Base-by-base conservation (phyloP, 2,113 vertebrate genomes). In the Myiozetetes cayanensis region DNA sequence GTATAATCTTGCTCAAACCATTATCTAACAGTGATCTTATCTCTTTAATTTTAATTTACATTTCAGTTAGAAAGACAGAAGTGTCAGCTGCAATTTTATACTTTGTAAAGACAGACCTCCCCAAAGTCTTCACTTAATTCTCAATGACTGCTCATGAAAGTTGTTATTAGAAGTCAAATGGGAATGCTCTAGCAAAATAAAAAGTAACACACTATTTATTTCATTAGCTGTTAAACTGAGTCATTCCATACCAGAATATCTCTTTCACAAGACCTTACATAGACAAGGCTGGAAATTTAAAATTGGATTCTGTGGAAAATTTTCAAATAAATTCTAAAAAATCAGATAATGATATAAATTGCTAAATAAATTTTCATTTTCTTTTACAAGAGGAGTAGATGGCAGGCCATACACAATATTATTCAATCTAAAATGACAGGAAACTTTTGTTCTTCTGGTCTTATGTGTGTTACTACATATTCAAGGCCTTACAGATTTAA, bases 51-150 rank as follows among this genome's bases (percentile, higher is more conserved):
- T 75, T 56, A 33, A 75, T 88, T 94, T 76, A 68, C 22, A 49
- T 87, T 87, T 82, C 78, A 70, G n/a, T 85, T 61, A 87, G n/a
- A 85, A 90, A 91, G 74, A 39, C 66, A 87, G 61, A 87, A 67
- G 17, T 37, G 24, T 58, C 71, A 58, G 59, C 20, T 83, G 85
- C 4, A 9, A 70, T 85, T 79, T 95, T 73, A 66, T 83, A 53
- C 24, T 75, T 79, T 3, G 9, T 61, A 80, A 87, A 93, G 75
- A 68, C 27, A 95, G 39, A 66, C 6, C 7, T 80, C 62, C 55
- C 33, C n/a, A 46, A 75, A 87, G 20, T 62, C 77, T 88, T 88
- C 49, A 41, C 35, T 81, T 87, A 79, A 56, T 85, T 65, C 30
- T 72, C 81, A 68, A n/a, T 70, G 28, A 55, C 14, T 53, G 28